Evolutionary conservation across 2,113 vertebrate species (phyloP).

Genomic region (Orycteropus afer): DNA sequence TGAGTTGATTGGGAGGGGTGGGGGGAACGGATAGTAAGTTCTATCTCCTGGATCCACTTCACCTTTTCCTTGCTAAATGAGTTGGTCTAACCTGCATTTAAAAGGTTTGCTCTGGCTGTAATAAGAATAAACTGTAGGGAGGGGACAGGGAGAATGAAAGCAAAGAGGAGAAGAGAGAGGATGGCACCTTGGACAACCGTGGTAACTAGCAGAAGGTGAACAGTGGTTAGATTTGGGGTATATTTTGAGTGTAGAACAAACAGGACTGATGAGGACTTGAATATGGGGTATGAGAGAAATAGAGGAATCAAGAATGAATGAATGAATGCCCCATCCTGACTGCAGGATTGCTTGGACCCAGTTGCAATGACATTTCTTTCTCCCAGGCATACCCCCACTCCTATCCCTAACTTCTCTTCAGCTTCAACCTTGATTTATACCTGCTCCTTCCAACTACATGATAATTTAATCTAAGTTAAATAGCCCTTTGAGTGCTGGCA

Average conservation of each 20-base stretch:
- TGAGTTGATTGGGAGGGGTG: fast-evolving
- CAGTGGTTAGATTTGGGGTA: neutral
- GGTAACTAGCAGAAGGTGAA: neutral
- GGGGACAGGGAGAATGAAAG: too few relatives aligned
- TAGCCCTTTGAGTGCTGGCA: neutral
- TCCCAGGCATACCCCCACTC: neutral
- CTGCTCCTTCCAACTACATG: neutral
- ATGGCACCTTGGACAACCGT: neutral
- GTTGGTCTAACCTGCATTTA: neutral
- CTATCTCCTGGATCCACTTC: neutral
- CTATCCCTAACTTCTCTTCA: neutral
- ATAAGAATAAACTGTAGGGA: neutral
- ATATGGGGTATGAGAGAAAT: neutral
- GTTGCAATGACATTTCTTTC: neutral
- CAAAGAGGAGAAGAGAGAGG: neutral
- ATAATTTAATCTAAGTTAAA: neutral
- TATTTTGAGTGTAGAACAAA: neutral
- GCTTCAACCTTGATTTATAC: neutral
- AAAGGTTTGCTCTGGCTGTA: neutral
- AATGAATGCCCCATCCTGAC: neutral
- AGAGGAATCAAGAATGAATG: neutral
- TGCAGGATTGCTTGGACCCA: neutral
- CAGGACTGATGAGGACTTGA: neutral
- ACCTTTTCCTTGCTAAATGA: neutral
- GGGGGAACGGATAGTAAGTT: fast-evolving